Conservation (phyloP, 2,888 invertebrate species). For the Itoplectis maculator region DNA sequence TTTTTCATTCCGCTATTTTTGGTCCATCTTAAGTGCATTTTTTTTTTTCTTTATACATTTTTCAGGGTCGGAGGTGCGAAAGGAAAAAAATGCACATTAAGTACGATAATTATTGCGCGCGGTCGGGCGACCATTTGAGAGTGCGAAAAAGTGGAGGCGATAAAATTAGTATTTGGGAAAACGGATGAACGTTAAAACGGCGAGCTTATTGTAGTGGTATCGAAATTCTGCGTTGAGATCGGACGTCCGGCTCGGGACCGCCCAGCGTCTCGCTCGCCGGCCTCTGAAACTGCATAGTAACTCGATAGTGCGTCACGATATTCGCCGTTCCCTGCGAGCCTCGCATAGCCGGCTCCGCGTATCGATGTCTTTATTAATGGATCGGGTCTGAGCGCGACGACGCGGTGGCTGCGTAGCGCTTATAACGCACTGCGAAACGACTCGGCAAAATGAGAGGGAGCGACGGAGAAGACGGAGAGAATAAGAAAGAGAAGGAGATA, state of each 20-base stretch:
- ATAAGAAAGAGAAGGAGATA: conserved; percentile 11
- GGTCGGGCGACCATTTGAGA: not conserved
- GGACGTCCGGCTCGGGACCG: conserved; percentile 66
- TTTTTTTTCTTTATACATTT: no score
- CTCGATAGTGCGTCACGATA: conserved; percentile 73
- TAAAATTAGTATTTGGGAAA: not conserved
- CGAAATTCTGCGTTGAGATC: conserved; percentile 58
- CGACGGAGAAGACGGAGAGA: not conserved
- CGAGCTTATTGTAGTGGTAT: conserved; percentile 48
- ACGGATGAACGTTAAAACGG: not conserved
- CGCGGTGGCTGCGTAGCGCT: conserved; percentile 21
- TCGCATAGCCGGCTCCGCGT: conserved; percentile 50
- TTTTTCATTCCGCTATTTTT: no score
- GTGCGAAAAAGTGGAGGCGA: not conserved
- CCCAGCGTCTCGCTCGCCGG: conserved; percentile 65
- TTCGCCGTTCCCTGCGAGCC: conserved; percentile 65
- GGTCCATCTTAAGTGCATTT: no score
- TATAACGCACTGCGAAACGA: conserved; percentile 18
- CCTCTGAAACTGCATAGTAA: conserved; percentile 72
- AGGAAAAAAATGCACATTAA: not conserved
- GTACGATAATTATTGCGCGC: not conserved
- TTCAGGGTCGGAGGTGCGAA: no score
- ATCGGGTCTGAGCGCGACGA: conserved; percentile 60
- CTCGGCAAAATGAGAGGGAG: not conserved
- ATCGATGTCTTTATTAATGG: conserved; percentile 81